These are phyloP conservation scores for Parus major DNA, from an alignment of 2,113 vertebrate genomes.

Conservation along the genomic window DNA sequence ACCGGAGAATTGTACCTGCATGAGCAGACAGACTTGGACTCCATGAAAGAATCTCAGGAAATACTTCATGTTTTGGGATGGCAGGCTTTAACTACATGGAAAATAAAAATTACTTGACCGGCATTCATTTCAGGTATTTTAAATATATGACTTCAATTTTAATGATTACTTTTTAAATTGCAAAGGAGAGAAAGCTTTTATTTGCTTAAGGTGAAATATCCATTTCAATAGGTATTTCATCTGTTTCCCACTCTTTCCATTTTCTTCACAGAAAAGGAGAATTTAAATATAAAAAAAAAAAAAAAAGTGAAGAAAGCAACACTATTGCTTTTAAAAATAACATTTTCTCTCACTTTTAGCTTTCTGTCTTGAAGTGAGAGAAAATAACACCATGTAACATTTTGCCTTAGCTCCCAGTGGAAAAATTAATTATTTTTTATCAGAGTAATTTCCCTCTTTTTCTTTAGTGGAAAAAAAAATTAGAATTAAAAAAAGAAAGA, in stretches of 20 bases:
- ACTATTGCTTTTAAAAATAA: conserved; percentile 46
- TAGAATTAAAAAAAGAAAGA: neutral
- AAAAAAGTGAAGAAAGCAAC: neutral
- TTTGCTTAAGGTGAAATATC: neutral
- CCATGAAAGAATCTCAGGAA: neutral
- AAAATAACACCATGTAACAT: conserved; percentile 3
- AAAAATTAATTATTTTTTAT: neutral
- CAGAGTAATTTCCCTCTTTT: neutral
- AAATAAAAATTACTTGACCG: neutral
- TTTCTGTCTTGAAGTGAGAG: neutral
- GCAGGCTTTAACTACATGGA: neutral
- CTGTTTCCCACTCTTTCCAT: neutral
- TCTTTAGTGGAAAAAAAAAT: neutral
- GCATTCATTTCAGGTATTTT: neutral
- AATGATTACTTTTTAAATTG: neutral
- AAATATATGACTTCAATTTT: neutral
- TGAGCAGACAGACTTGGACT: neutral
- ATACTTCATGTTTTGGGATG: neutral
- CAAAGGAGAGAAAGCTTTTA: neutral
- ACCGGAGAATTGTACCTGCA: neutral
- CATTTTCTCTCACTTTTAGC: conserved; percentile 21
- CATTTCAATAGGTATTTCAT: neutral
- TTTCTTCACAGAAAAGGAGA: neutral
- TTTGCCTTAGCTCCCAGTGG: neutral
- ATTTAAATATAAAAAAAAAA: neutral